These are phyloP conservation scores for Ips nitidus DNA, from an alignment of 1,140 invertebrate species.

Conservation along the genomic window DNA sequence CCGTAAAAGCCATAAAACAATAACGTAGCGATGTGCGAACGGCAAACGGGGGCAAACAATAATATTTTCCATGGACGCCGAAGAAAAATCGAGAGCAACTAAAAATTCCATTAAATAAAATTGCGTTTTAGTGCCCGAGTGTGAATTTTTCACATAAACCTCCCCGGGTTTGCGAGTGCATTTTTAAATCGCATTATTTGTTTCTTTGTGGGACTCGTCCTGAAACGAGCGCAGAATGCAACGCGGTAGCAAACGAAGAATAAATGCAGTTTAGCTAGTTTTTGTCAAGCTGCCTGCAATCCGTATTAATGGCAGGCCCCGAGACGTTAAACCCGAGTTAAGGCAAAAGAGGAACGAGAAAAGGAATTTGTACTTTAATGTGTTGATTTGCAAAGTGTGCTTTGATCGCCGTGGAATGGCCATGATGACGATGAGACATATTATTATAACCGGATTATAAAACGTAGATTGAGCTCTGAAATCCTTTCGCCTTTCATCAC, in stretches of 20 bases:
- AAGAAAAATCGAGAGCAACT: slow-evolving; percentile 8
- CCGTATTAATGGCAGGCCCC: slow-evolving; percentile 29
- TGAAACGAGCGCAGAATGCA: slow-evolving; percentile 28
- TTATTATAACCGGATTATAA: neutral
- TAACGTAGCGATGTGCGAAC: too few species aligned
- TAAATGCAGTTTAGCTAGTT: slow-evolving; percentile 34
- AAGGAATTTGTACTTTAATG: slow-evolving; percentile 29
- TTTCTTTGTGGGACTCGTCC: slow-evolving; percentile 15
- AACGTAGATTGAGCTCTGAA: too few species aligned
- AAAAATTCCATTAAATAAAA: slow-evolving; percentile 17
- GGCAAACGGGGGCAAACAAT: too few species aligned
- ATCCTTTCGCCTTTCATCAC: too few species aligned
- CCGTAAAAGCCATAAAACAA: too few species aligned
- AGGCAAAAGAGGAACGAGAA: slow-evolving; percentile 19
- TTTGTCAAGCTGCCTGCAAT: slow-evolving; percentile 30
- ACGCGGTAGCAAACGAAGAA: slow-evolving; percentile 23
- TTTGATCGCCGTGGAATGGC: neutral
- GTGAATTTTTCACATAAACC: slow-evolving; percentile 23
- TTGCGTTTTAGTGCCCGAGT: slow-evolving; percentile 14
- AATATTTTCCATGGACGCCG: neutral
- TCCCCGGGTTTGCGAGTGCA: slow-evolving; percentile 11
- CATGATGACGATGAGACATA: neutral
- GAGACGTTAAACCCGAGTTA: slow-evolving; percentile 32
- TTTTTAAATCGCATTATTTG: slow-evolving; percentile 23
- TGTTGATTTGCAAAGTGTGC: slow-evolving; percentile 30